A percentile compares a stretch with the other conserved stretches of the same genome.
phyloP scores from a whole-genome alignment of 2,888 invertebrate genomes.

The Drosophila mimica region DNA sequence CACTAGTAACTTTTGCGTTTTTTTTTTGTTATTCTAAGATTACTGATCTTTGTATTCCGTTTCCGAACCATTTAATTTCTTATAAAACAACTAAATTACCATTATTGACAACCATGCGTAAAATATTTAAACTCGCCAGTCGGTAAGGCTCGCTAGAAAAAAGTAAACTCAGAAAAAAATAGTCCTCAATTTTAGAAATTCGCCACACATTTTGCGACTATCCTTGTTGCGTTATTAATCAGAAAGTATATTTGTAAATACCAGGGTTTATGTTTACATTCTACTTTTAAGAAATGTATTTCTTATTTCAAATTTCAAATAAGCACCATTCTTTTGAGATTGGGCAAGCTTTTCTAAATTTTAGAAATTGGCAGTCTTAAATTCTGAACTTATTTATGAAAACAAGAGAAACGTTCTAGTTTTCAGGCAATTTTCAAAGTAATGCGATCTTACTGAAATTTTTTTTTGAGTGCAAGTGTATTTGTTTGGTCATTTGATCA shows the following conservation, averaged over 20 bases:
- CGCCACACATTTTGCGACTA: no score
- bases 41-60: not conserved
- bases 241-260: not conserved
- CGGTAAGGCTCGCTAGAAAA: no score
- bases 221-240: not conserved
- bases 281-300: not conserved
- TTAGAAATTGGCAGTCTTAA: not conserved
- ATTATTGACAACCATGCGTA: not conserved
- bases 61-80: not conserved
- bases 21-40: not conserved
- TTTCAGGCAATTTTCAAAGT: no score
- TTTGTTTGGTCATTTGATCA: not conserved
- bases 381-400: not conserved
- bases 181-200: not conserved
- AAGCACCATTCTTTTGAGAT: not conserved
- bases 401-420: not conserved
- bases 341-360: not conserved
- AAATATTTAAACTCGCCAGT: not conserved
- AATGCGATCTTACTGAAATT: rapidly evolving
- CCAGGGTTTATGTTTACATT: not conserved
- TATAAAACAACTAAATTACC: not conserved
- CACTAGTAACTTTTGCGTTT: not conserved
- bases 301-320: not conserved
- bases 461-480: not conserved
- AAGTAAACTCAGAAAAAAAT: not conserved